These are phyloP conservation scores for Symphodus melops DNA, from an alignment of 2,113 vertebrate species.

Conservation along the genomic window DNA sequence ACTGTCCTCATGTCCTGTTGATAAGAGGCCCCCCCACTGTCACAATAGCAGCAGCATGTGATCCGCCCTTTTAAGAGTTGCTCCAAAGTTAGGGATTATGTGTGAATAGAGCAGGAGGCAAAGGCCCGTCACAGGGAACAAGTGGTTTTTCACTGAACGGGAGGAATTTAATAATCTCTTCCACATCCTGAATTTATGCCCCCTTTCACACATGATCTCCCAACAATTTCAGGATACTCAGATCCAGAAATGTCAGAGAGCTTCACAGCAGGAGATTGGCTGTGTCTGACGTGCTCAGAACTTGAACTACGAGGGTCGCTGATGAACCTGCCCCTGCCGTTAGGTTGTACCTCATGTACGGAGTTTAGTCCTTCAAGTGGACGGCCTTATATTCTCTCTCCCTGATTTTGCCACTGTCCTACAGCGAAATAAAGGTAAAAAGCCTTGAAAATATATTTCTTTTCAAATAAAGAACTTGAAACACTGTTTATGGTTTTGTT, in stretches of 20 bases:
- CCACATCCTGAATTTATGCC: slow-evolving; percentile 38
- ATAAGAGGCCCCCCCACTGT: slow-evolving; percentile 49
- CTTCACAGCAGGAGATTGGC: no score
- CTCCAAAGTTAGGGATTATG: slow-evolving; percentile 65
- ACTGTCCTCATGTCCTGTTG: slow-evolving; percentile 60
- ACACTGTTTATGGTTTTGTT: no score
- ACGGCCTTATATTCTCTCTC: no score
- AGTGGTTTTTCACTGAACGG: slow-evolving; percentile 59
- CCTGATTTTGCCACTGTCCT: no score
- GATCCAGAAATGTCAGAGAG: background rate
- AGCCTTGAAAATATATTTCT: no score
- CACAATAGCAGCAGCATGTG: slow-evolving; percentile 66
- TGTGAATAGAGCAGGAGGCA: slow-evolving; percentile 61
- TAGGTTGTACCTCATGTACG: no score
- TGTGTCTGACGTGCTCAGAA: no score
- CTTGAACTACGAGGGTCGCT: no score
- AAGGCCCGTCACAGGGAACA: slow-evolving; percentile 47
- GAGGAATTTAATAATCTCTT: slow-evolving; percentile 74
- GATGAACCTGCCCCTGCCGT: no score
- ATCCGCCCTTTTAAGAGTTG: slow-evolving; percentile 54
- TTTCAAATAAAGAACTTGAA: no score
- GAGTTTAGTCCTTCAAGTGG: no score
- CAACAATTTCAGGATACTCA: background rate
- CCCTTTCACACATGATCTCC: background rate
- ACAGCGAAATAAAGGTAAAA: no score